Evolutionary conservation across 2,888 invertebrate species (phyloP), one percentile per base, ranked within the genome.

Genomic region (Caenorhabditis panamensis): DNA sequence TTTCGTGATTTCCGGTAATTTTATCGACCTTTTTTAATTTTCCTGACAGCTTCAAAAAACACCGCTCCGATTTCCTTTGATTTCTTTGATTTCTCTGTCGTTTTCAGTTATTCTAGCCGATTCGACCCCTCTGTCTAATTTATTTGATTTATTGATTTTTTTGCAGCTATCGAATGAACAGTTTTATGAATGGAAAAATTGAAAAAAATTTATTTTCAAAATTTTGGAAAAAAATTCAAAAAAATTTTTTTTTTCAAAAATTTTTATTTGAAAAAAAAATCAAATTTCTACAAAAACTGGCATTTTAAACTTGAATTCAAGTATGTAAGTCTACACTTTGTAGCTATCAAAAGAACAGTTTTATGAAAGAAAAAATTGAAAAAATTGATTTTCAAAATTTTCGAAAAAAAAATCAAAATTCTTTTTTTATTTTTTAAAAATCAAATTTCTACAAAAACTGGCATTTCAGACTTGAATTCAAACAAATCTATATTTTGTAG

Each of bases 21-120:
- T 62, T 62, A 59, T 31, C 54, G 51, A 37, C 49, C 1, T 54
- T 62, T 28, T 36, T 28, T 36, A n/a, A 16, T 36, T 64, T 64
- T 20, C 54, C 73, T 59, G 47, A 44, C 56, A 59, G 49, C 49
- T 73, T 41, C 41, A 36, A 36, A 36, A 36, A 8, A 11, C 11
- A n/a, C n/a, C n/a, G n/a, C 16, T 16, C 41, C 41, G 13, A 41
- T 36, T 56, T n/a, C n/a, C n/a, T n/a, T n/a, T n/a, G n/a, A 26
- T 54, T 56, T 16, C 16, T 28, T 59, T 22, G 44, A 49, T 49
- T 53, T 20, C 51, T 28, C 36, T 54, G 54, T 56, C 71, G 54
- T 61, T 54, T 71, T 71, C 71, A 62, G 62, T 63, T 71, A 71
- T 71, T 53, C 13, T 31, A 37, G 22, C 69, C 62, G 69, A 71